Evolutionary conservation across 2,113 vertebrate genomes (phyloP).

Genomic region (Onychostruthus taczanowskii): DNA sequence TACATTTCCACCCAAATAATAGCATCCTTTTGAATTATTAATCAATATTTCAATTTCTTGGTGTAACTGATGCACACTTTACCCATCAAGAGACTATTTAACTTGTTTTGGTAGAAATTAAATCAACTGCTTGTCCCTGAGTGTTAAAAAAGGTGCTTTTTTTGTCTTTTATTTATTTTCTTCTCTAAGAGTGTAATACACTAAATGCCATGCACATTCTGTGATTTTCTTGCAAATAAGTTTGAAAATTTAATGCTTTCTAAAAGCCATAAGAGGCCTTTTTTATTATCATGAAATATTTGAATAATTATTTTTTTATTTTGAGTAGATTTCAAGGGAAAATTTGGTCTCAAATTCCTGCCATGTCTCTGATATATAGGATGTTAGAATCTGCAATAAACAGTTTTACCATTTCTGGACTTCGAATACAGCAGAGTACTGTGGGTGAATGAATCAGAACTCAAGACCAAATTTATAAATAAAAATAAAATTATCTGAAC

Average conservation of each 20-base stretch:
- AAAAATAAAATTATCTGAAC: neutral
- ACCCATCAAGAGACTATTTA: neutral
- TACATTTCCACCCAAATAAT: neutral
- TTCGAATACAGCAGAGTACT: neutral
- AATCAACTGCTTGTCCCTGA: neutral
- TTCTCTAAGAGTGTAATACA: neutral
- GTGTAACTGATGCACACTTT: neutral
- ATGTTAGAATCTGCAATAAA: neutral
- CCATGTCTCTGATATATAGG: neutral
- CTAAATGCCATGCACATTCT: neutral
- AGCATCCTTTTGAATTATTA: neutral
- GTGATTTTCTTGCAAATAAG: neutral
- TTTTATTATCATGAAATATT: neutral
- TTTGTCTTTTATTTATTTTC: neutral
- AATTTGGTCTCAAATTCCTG: neutral
- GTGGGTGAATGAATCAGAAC: neutral
- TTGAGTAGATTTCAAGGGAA: neutral
- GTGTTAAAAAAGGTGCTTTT: neutral
- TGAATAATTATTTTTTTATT: constrained; percentile 35
- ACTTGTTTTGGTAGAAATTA: neutral
- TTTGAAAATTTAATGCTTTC: constrained; percentile 23
- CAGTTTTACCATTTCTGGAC: neutral
- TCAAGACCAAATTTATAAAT: neutral
- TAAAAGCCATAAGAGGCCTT: neutral
- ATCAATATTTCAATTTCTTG: constrained; percentile 16